Conservation (phyloP, 2,888 invertebrate genomes). For the Drosophila robusta region DNA sequence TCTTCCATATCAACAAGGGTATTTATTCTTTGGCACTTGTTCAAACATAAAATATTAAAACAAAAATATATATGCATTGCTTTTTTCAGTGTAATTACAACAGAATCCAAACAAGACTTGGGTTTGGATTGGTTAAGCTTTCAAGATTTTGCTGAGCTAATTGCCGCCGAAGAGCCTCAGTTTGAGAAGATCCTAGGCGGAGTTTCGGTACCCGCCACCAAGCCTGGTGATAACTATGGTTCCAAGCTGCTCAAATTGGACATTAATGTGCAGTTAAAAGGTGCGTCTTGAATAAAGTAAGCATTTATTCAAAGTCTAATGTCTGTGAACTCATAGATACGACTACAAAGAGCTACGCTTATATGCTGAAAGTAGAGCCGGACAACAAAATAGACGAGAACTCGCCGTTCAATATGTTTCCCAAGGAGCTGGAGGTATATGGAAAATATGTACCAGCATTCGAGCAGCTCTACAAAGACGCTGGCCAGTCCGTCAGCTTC, state of each 20-base stretch:
- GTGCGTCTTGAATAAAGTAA: conserved; percentile 30
- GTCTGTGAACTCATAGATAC: conserved; percentile 26
- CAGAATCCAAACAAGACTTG: neutral
- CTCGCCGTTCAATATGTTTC: conserved; percentile 57
- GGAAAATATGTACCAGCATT: conserved; percentile 58
- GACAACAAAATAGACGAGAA: conserved; percentile 1
- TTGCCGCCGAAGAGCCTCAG: conserved; percentile 30
- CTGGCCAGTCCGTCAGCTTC: conserved; percentile 42
- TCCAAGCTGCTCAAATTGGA: conserved; percentile 63
- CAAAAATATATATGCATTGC: neutral
- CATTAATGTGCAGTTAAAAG: conserved; percentile 59
- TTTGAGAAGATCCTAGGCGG: conserved; percentile 45
- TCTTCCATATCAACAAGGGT: no score
- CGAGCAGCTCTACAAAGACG: conserved; percentile 53
- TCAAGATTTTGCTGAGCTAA: conserved; percentile 40
- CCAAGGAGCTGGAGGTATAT: conserved; percentile 68
- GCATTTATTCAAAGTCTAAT: neutral
- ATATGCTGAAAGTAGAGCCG: conserved; percentile 52
- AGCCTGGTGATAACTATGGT: conserved; percentile 70
- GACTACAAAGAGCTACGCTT: conserved; percentile 34
- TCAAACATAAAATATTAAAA: no score
- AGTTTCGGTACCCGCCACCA: conserved; percentile 39
- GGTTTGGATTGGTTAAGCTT: conserved; percentile 43
- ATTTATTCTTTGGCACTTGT: no score
- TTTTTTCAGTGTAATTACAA: neutral